A percentile compares a stretch with the other conserved stretches of the same genome.
phyloP scores from a whole-genome alignment of 2,113 vertebrate genomes.

The Rhipidura dahli region DNA sequence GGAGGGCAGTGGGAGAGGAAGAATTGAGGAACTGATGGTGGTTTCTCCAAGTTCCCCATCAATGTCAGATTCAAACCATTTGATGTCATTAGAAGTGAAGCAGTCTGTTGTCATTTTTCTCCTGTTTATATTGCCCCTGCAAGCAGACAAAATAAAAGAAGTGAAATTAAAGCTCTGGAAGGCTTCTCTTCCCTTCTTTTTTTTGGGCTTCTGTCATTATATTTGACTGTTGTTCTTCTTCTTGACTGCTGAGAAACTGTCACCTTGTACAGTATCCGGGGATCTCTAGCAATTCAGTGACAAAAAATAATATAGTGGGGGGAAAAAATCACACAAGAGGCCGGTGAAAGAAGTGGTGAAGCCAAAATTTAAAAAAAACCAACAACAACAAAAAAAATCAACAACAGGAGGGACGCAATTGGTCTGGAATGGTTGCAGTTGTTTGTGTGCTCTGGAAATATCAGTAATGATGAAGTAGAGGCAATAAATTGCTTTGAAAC shows the following conservation, averaged over 20 bases:
- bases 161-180: constrained; percentile 17
- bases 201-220: not conserved
- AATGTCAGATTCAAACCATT: not conserved
- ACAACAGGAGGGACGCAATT: not conserved
- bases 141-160: constrained; percentile 6
- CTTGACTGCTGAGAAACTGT: not conserved
- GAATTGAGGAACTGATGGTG: not conserved
- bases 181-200: not conserved
- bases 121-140: not conserved
- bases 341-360: not conserved
- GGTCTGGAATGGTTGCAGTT: not conserved
- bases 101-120: not conserved
- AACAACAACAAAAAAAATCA: not conserved
- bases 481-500: constrained; percentile 49
- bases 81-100: not conserved
- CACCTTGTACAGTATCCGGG: not conserved
- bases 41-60: not conserved
- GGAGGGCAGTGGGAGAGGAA: not conserved
- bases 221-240: not conserved
- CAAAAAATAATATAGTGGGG: not conserved
- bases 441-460: constrained; percentile 9
- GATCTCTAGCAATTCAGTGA: constrained; percentile 1
- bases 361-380: not conserved
- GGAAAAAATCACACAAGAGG: not conserved
- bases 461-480: not conserved